Percentiles rank a stretch among this genome's conserved stretches.
Evolutionary conservation across 2,113 vertebrate genomes (phyloP).

Genomic region (Promerops cafer): DNA sequence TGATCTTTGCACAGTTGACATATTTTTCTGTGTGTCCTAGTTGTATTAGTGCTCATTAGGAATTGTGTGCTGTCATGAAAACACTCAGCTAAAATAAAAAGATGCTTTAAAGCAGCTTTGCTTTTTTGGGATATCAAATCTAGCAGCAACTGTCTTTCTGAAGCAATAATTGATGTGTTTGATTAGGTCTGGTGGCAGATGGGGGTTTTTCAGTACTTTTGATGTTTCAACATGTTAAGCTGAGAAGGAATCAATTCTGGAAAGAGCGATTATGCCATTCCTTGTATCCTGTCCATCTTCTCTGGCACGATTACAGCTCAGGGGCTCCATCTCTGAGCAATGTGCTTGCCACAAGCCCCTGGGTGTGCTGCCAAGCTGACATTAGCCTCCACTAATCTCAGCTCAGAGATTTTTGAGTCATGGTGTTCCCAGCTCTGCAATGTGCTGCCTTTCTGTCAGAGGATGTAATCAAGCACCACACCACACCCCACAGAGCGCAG

Average conservation of each 20-base stretch:
- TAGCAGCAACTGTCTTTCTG: constrained; percentile 10
- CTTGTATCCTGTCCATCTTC: background rate
- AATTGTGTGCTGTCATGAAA: constrained; percentile 4
- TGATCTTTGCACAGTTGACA: background rate
- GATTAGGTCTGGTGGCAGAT: constrained; percentile 38
- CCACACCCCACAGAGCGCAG: background rate
- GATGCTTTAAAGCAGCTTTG: constrained; percentile 19
- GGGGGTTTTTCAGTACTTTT: background rate
- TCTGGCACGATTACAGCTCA: background rate
- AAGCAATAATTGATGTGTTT: constrained; percentile 24
- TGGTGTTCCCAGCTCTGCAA: background rate
- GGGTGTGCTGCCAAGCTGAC: background rate
- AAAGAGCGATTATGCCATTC: background rate
- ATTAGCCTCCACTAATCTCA: background rate
- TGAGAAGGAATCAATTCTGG: background rate
- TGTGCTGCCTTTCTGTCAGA: background rate
- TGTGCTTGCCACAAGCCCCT: background rate
- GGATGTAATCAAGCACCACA: background rate
- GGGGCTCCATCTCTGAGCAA: background rate
- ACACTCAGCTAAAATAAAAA: constrained; percentile 27
- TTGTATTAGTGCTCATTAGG: background rate
- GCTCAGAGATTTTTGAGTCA: constrained; percentile 6
- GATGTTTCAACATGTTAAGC: background rate
- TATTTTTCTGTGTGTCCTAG: constrained; percentile 11
- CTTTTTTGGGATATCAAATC: constrained; percentile 18